Evolutionary conservation across 64 coral and sea anemone species (phyloP).

Genomic region (Montipora foliosa): DNA sequence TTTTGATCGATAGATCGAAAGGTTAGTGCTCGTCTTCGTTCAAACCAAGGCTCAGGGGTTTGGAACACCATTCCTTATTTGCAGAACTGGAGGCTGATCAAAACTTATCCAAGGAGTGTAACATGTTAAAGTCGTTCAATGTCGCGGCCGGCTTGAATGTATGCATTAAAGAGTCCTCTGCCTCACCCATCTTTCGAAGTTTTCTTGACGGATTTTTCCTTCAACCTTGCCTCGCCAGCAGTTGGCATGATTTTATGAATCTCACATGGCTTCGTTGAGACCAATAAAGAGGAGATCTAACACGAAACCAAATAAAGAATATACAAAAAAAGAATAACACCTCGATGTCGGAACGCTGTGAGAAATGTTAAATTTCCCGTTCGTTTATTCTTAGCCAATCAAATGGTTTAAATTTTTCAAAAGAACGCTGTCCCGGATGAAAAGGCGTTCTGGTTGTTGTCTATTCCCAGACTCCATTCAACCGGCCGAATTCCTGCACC

Average conservation of each 20-base stretch:
- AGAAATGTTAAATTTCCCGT: conserved; percentile 38
- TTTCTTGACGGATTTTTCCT: background rate
- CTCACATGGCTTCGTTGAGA: background rate
- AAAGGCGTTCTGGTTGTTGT: background rate
- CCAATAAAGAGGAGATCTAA: background rate
- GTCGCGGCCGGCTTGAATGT: too few relatives aligned
- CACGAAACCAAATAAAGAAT: background rate
- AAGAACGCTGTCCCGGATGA: conserved; percentile 28
- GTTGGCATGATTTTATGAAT: conserved; percentile 25
- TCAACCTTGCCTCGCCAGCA: conserved; percentile 29
- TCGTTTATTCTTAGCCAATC: conserved; percentile 56
- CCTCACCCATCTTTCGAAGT: conserved; percentile 26
- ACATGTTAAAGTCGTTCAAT: too few relatives aligned
- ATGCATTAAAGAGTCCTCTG: too few relatives aligned
- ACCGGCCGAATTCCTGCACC: too few relatives aligned
- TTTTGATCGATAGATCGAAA: too few relatives aligned
- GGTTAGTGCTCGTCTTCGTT: too few relatives aligned
- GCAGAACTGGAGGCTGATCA: background rate
- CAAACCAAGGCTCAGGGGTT: too few relatives aligned
- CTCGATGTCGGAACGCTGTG: too few relatives aligned
- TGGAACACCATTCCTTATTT: background rate
- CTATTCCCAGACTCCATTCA: too few relatives aligned
- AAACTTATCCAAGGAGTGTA: background rate
- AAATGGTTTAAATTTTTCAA: conserved; percentile 17
- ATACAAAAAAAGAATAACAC: background rate